Base-by-base conservation (phyloP, 2,888 invertebrate species). In the Pterostichus niger region DNA sequence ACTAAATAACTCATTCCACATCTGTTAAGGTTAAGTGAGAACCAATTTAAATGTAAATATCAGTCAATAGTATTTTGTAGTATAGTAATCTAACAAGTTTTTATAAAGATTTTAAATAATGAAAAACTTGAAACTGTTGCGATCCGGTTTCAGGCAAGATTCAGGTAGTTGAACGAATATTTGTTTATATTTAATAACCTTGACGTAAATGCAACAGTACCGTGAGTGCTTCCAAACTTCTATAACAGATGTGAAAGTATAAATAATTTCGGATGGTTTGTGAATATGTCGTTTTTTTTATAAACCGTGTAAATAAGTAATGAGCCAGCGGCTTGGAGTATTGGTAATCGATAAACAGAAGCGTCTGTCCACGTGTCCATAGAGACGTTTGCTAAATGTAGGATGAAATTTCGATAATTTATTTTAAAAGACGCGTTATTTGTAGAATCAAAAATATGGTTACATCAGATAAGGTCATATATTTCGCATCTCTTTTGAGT, bases 291-390 rank as follows among this genome's bases (percentile, higher is more conserved):
- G 13, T 71, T 71, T 71, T 71, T 71, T 71, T 44, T 17, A 33
- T 40, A 40, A 2, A 71, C 44, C 44, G 17, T 11, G 10, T 71
- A 71, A 71, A 71, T 71, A 71, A 71, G 10, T 71, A 71, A 71
- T 71, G 68, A 71, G 17, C 46, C 13, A 17, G 15, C 40, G 24
- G 13, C 15, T 17, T 44, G 15, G 15, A 11, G 24, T 71, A 71
- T 71, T 17, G 68, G 44, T 44, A 71, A 71, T 71, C 68, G 44
- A 71, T 71, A 71, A 13, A 71, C 17, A 71, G 44, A 71, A 71
- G 68, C 68, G 68, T 40, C 40, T 71, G 68, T 40, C 68, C 68
- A 68, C n/a, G 1, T 40, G 40, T 40, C 40, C 40, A 40, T 40
- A 13, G 15, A 71, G 13, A 35, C n/a, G 31, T 7, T 10, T 35